These are phyloP conservation scores for Trissolcus brochymenae DNA, from an alignment of 2,888 invertebrate species.

Conservation along the genomic window DNA sequence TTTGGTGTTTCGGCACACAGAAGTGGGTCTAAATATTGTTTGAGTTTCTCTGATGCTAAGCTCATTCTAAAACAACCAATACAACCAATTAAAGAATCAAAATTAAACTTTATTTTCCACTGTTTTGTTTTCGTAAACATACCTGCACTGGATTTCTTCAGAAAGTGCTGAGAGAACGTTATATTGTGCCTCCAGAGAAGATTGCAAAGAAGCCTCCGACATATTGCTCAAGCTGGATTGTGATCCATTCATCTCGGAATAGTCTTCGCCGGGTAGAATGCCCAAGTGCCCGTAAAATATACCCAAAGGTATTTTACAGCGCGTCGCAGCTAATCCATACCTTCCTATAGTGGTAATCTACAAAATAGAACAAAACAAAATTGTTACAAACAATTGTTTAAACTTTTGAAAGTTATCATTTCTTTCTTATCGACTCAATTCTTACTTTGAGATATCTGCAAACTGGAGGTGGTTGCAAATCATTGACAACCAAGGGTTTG, in stretches of 20 bases:
- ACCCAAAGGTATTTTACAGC: conserved; percentile 94
- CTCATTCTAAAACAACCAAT: conserved; percentile 76
- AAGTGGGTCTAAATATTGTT: conserved; percentile 86
- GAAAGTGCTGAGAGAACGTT: conserved; percentile 83
- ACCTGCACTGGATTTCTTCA: conserved; percentile 88
- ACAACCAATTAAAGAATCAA: background rate
- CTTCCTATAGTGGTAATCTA: conserved; percentile 94
- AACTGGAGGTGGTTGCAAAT: conserved; percentile 92
- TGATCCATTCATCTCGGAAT: conserved; percentile 71
- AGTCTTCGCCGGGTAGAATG: conserved; percentile 80
- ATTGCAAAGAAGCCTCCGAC: conserved; percentile 65
- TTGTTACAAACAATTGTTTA: too few species aligned
- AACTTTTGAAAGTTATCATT: too few species aligned
- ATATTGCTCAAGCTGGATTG: conserved; percentile 67
- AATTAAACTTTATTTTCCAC: background rate
- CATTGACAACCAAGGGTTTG: conserved; percentile 89
- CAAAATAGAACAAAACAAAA: conserved; percentile 29
- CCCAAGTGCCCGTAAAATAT: conserved; percentile 94
- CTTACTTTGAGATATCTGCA: conserved; percentile 91
- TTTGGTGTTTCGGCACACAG: conserved; percentile 88
- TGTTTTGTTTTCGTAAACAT: conserved; percentile 62
- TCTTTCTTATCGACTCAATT: background rate
- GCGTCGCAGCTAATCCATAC: conserved; percentile 93
- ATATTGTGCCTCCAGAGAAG: conserved; percentile 79
- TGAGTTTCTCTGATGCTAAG: conserved; percentile 89